Conservation (phyloP, 1,140 invertebrate species). For the Drosophila miranda region DNA sequence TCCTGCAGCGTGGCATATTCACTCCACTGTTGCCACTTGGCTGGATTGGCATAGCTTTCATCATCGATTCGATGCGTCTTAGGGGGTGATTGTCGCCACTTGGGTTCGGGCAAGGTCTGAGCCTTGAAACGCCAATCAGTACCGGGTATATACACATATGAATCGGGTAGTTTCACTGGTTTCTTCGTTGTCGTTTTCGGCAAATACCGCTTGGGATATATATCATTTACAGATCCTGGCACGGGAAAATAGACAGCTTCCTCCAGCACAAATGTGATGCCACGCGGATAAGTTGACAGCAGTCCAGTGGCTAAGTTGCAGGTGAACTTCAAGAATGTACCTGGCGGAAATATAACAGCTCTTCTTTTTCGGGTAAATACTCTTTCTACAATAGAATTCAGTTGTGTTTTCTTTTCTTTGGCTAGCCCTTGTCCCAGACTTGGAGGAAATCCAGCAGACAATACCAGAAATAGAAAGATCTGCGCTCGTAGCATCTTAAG, state of each 20-base stretch:
- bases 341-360: slow-evolving; percentile 65
- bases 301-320: slow-evolving; percentile 52
- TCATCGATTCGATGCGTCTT: slow-evolving; percentile 65
- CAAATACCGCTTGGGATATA: slow-evolving; percentile 64
- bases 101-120: slow-evolving; percentile 59
- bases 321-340: slow-evolving; percentile 68
- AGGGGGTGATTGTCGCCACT: slow-evolving; percentile 24
- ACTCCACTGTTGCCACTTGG: slow-evolving; percentile 58
- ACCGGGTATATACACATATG: slow-evolving; percentile 63
- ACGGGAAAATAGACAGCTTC: slow-evolving; percentile 70
- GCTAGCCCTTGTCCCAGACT: slow-evolving; percentile 5
- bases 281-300: slow-evolving; percentile 58
- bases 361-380: slow-evolving; percentile 58
- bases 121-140: slow-evolving; percentile 71
- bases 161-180: slow-evolving; percentile 38
- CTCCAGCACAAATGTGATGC: slow-evolving; percentile 63
- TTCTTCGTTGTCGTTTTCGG: slow-evolving; percentile 55
- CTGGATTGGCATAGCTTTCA: slow-evolving; percentile 35
- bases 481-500: slow-evolving; percentile 46
- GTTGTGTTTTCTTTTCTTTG: slow-evolving; percentile 5
- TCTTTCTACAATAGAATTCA: slow-evolving; percentile 29
- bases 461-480: slow-evolving; percentile 34
- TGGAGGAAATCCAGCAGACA: slow-evolving; percentile 12
- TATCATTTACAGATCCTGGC: slow-evolving; percentile 51
- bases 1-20: slow-evolving; percentile 23